Conservation (phyloP, 2,888 invertebrate species). For the Nomada goodeniana region DNA sequence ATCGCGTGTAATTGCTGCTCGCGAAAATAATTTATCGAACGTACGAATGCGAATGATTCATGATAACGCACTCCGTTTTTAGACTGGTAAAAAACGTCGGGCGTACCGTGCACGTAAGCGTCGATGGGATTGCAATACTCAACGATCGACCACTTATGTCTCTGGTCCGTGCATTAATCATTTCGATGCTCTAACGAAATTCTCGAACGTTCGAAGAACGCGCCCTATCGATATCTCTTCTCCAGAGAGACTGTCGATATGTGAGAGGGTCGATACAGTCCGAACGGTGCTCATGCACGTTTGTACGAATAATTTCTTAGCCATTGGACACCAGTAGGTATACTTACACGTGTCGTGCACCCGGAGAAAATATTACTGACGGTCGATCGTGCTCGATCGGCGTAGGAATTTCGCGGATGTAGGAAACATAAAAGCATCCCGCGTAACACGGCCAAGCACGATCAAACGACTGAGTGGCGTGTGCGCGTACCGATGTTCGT, state of each 20-base stretch:
- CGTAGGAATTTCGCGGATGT: no score
- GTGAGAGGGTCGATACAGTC: background rate
- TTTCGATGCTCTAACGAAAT: slow-evolving; percentile 19
- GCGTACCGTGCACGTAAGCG: background rate
- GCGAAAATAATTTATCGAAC: slow-evolving; percentile 41
- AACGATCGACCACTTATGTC: slow-evolving; percentile 8
- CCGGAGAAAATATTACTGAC: no score
- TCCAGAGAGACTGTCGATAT: background rate
- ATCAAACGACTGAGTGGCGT: no score
- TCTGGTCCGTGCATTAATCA: slow-evolving; percentile 39
- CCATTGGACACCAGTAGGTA: background rate
- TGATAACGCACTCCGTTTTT: slow-evolving; percentile 32
- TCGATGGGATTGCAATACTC: slow-evolving; percentile 53
- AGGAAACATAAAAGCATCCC: no score
- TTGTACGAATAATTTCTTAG: slow-evolving; percentile 2
- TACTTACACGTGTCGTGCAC: no score
- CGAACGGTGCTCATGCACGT: background rate
- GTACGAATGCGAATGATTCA: background rate
- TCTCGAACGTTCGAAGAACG: slow-evolving; percentile 36
- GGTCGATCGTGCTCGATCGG: no score
- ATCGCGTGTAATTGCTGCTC: slow-evolving; percentile 14
- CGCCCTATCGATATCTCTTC: slow-evolving; percentile 14
- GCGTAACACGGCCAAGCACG: no score
- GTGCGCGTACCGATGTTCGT: no score
- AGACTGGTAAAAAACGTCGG: slow-evolving; percentile 5